A percentile compares a stretch with the other conserved stretches of the same genome.
Evolutionary conservation across 2,888 invertebrate genomes (phyloP).

Genomic region (Paralinhomoeus sp.): DNA sequence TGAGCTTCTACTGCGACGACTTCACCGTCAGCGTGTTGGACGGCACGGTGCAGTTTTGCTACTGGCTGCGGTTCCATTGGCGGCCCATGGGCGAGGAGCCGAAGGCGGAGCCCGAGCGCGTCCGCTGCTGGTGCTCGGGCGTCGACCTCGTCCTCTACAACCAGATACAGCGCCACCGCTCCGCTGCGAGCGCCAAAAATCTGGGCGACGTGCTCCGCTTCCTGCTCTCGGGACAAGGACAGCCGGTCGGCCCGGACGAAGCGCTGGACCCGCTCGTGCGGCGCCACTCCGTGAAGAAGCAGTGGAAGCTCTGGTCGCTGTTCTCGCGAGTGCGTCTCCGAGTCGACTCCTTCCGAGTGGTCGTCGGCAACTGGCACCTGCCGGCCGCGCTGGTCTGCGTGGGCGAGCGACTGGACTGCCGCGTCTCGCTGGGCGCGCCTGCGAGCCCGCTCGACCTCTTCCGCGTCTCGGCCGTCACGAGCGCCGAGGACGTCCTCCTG

Average conservation of each 20-base stretch:
- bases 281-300: neutral
- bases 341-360: slow-evolving; percentile 66
- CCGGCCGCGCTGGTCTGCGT: slow-evolving; percentile 67
- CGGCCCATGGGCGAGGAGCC: slow-evolving; percentile 67
- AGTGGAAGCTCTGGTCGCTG: slow-evolving; percentile 17
- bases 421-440: slow-evolving; percentile 81
- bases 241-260: too few relatives aligned
- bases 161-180: too few relatives aligned
- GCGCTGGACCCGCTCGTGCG: too few relatives aligned
- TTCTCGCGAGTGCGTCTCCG: slow-evolving; percentile 26
- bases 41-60: slow-evolving; percentile 85
- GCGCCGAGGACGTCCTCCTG: too few relatives aligned
- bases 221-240: too few relatives aligned
- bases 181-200: neutral
- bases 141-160: too few relatives aligned
- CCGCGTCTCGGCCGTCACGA: slow-evolving; percentile 8
- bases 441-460: slow-evolving; percentile 38
- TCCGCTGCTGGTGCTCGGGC: neutral
- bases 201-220: too few relatives aligned
- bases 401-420: slow-evolving; percentile 75
- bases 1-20: slow-evolving; percentile 77
- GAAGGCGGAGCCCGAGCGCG: neutral
- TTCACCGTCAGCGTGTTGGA: slow-evolving; percentile 76
- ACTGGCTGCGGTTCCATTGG: slow-evolving; percentile 87
- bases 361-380: slow-evolving; percentile 77